These are phyloP conservation scores for Hippocampus zosterae DNA, from an alignment of 2,113 vertebrate species.

Conservation along the genomic window DNA sequence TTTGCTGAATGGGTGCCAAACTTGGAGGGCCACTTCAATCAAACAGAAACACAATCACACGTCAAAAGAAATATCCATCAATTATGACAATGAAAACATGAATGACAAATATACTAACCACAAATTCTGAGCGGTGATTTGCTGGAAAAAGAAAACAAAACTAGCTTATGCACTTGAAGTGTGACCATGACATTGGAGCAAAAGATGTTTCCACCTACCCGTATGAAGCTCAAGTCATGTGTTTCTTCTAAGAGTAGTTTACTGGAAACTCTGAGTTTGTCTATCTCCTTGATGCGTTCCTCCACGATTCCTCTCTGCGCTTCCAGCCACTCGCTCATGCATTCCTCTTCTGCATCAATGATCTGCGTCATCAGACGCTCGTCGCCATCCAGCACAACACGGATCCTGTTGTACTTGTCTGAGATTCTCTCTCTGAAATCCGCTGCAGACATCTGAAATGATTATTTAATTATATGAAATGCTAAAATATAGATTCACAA, in stretches of 20 bases:
- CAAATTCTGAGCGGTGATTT: slow-evolving; percentile 58
- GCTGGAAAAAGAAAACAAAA: slow-evolving; percentile 41
- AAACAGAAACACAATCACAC: slow-evolving; percentile 3
- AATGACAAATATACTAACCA: slow-evolving; percentile 50
- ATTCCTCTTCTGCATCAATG: slow-evolving; percentile 65
- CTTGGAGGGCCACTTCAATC: slow-evolving; percentile 51
- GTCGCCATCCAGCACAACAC: slow-evolving; percentile 61
- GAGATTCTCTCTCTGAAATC: slow-evolving; percentile 60
- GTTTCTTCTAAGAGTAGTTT: slow-evolving; percentile 61
- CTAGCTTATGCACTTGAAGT: background rate
- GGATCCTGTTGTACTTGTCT: slow-evolving; percentile 68
- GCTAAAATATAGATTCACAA: background rate
- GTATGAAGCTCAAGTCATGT: slow-evolving; percentile 59
- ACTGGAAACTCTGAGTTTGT: slow-evolving; percentile 51
- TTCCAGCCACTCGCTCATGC: slow-evolving; percentile 61
- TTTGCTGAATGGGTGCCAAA: slow-evolving; percentile 41
- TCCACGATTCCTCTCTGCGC: slow-evolving; percentile 52
- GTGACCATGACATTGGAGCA: background rate
- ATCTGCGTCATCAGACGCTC: slow-evolving; percentile 72
- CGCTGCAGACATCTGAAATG: slow-evolving; percentile 51
- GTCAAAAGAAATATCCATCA: background rate
- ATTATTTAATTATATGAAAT: background rate
- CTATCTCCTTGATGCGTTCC: slow-evolving; percentile 55
- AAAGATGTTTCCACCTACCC: slow-evolving; percentile 38
- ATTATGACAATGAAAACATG: background rate